A percentile compares a stretch with the other conserved stretches of the same genome.
These are phyloP conservation scores for Corythornis cristatus DNA, from an alignment of 2,113 vertebrate genomes.

Conservation along the genomic window DNA sequence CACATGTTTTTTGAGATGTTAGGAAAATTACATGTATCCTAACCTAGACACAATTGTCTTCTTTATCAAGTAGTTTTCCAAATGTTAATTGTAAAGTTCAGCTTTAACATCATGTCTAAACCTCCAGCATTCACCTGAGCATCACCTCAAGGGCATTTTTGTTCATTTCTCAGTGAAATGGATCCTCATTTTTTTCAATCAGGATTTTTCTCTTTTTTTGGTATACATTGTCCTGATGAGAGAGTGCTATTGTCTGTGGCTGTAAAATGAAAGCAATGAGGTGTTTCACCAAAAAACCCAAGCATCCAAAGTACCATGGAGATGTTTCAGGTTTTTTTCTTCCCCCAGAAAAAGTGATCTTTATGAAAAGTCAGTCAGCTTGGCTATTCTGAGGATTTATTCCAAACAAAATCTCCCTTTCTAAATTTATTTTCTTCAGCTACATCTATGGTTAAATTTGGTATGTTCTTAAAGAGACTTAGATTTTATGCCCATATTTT, in stretches of 20 bases:
- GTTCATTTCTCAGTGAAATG: neutral
- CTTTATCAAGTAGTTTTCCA: neutral
- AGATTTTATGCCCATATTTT: slow-evolving; percentile 21
- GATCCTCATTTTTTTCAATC: neutral
- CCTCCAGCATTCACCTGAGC: neutral
- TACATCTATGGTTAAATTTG: neutral
- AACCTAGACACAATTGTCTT: neutral
- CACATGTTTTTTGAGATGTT: neutral
- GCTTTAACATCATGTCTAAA: neutral
- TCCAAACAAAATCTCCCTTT: neutral
- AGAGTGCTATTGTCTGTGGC: neutral
- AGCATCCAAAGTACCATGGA: neutral
- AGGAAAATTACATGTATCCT: neutral
- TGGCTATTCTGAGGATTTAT: neutral
- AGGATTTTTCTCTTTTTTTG: neutral
- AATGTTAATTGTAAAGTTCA: neutral
- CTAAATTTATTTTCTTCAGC: neutral
- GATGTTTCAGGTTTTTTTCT: neutral
- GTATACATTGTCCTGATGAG: neutral
- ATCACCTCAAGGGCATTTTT: neutral
- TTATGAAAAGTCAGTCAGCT: neutral
- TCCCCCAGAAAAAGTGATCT: neutral
- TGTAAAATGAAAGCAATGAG: neutral
- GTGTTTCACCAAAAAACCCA: neutral
- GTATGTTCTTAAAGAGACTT: neutral